Conservation (phyloP, 2,797 vertebrate species). For the Uromys caudimaculatus region DNA sequence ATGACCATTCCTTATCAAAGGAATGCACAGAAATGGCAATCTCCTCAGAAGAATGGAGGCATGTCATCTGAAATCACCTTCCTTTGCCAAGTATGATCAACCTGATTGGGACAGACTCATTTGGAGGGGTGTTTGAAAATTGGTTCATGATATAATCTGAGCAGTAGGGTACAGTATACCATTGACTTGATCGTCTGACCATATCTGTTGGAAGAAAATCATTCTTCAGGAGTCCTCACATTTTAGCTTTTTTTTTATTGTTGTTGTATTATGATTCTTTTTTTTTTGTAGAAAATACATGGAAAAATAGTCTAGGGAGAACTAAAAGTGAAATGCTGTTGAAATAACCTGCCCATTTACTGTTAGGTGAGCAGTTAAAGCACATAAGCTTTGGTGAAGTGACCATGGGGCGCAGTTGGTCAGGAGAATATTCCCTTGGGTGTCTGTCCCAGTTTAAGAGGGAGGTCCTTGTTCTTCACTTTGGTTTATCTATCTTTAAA, state of each 20-base stretch:
- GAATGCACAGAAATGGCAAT: background rate
- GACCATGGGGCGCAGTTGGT: background rate
- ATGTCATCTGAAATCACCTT: background rate
- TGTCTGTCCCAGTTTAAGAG: background rate
- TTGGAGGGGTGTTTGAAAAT: background rate
- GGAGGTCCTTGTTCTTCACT: background rate
- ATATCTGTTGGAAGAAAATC: background rate
- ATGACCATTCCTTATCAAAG: background rate
- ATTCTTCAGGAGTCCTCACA: background rate
- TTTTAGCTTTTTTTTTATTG: constrained; percentile 4
- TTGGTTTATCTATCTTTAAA: background rate
- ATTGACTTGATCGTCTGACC: background rate
- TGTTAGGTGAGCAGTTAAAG: background rate
- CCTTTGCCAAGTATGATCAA: background rate
- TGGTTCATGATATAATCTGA: background rate
- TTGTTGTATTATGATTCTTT: background rate
- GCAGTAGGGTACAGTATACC: background rate
- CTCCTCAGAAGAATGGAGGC: background rate
- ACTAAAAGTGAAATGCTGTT: background rate
- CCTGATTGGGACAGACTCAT: background rate
- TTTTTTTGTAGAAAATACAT: background rate
- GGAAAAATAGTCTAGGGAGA: background rate
- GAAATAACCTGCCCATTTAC: background rate
- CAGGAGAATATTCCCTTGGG: background rate
- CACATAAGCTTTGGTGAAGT: background rate